phyloP scores from a whole-genome alignment of 2,888 invertebrate species.

The Agonum fuliginosum region DNA sequence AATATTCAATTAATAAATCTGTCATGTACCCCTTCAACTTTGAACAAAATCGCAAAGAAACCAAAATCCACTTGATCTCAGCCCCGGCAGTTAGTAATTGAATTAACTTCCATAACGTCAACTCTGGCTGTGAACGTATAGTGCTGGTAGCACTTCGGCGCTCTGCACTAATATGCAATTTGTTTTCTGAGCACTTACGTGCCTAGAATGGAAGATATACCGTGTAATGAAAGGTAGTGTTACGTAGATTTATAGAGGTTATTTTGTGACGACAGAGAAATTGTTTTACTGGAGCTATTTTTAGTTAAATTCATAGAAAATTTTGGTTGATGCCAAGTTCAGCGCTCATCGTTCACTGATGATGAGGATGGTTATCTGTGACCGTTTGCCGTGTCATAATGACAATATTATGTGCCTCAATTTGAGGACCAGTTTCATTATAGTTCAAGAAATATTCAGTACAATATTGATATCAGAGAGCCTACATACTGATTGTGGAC shows the following conservation, averaged over 20 bases:
- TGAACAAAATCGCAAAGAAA: background rate
- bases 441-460: no score
- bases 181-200: conserved; percentile 56
- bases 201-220: conserved; percentile 17
- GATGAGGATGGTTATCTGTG: no score
- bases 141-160: conserved; percentile 27
- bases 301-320: no score
- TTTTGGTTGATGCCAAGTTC: no score
- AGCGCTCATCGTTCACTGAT: no score
- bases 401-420: no score
- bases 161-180: conserved; percentile 54
- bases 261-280: conserved; percentile 17
- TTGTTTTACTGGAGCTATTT: conserved; percentile 23
- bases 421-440: no score
- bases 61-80: background rate
- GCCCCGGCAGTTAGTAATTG: background rate
- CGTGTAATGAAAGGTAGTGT: conserved; percentile 31
- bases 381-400: no score
- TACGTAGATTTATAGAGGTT: conserved; percentile 24
- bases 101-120: background rate
- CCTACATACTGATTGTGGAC: no score
- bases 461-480: no score
- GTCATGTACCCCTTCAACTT: background rate
- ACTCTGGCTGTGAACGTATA: background rate
- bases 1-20: conserved; percentile 21